Base-by-base conservation (phyloP, 92 coral and sea anemone species). In the Siderastrea radians region DNA sequence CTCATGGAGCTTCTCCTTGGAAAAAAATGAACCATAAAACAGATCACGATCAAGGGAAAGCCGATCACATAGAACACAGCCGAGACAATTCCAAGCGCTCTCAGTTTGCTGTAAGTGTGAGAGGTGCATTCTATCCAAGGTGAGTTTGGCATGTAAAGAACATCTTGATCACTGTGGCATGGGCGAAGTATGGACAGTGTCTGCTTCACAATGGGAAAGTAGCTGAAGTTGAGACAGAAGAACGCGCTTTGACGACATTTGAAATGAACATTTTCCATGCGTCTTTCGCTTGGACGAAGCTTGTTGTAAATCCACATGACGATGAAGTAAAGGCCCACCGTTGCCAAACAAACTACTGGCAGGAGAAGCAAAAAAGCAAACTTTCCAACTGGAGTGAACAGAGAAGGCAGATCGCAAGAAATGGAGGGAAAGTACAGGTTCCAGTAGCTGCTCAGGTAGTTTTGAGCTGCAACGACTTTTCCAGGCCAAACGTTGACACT, bases 41-140 rank as follows among this genome's bases (percentile, higher is more conserved):
- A 72, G 75, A 85, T 79, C 15, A 90, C 71, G 11, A 88, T 71
- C 53, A 85, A 54, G 26, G 93, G 93, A 69, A 85, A 57, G 7
- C 75, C 90, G 12, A 93, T 78, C 10, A 93, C 92, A 9, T 80
- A 91, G 11, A 93, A 52, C 17, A 83, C 84, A 16, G 84, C 68
- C 26, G 96, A 90, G 49, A 86, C 74, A 44, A 65, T 43, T 38
- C 89, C 90, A 54, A 90, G 70, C 2, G 87, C 58, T 55, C 54
- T 68, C 57, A 93, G 65, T 1, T 68, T 63, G 49, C 19, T 57
- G 71, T 93, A 75, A 5, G 90, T 77, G 17, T 77, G 57, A 52
- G 92, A 87, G 1, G 26, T 3, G 72, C 98, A 95, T 51, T 90
- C 87, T 59, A 95, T 84, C 98, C 98, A 95, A 9, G 98, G 98